Conservation (phyloP, 2,888 invertebrate genomes). For the Troides helena region DNA sequence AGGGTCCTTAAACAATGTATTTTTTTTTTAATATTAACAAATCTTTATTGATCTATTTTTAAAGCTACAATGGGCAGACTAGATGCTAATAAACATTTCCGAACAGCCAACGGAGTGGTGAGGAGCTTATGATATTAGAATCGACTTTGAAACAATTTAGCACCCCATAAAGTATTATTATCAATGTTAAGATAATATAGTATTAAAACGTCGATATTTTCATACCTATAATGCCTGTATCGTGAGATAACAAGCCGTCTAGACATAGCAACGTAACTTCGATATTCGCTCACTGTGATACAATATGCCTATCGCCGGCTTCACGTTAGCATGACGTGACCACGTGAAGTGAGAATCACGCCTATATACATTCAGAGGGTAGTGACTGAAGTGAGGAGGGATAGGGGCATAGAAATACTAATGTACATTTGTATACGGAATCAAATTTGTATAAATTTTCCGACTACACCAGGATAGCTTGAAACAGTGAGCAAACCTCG, state of each 20-base stretch:
- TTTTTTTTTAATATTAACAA: too few species aligned
- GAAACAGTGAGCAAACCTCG: too few species aligned
- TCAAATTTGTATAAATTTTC: too few species aligned
- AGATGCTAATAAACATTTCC: too few species aligned
- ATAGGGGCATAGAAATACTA: background rate
- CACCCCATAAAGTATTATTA: background rate
- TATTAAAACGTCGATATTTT: background rate
- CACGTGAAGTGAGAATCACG: background rate
- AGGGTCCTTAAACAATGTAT: too few species aligned
- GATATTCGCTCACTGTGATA: constrained; percentile 11
- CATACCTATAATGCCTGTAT: background rate
- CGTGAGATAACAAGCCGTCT: constrained; percentile 9
- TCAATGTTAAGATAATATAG: background rate
- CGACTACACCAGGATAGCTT: too few species aligned
- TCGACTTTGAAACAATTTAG: background rate
- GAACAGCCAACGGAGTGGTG: too few species aligned
- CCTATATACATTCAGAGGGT: background rate
- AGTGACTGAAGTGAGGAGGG: background rate
- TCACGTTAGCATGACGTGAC: background rate
- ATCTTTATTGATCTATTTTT: too few species aligned
- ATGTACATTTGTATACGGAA: background rate
- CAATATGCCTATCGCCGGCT: constrained; percentile 6
- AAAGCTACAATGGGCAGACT: too few species aligned
- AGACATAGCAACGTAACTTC: constrained; percentile 10
- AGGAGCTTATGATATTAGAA: too few species aligned